Evolutionary conservation across 2,888 invertebrate genomes (phyloP).

Genomic region (Girardia tigrina): DNA sequence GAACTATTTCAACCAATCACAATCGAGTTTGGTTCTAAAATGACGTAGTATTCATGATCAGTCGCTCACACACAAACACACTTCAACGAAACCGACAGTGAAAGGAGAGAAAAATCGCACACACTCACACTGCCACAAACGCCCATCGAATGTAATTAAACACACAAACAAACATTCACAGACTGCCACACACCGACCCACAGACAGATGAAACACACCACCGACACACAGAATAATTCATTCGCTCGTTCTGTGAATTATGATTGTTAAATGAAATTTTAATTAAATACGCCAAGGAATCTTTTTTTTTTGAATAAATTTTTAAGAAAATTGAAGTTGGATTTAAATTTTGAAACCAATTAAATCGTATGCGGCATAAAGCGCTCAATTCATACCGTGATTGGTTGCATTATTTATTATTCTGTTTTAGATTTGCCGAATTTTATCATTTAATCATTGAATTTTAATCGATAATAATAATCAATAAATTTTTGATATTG

Average conservation of each 20-base stretch:
- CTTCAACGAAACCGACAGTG: not conserved
- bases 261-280: not conserved
- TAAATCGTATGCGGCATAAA: not conserved
- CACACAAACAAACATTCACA: no score
- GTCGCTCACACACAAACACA: not conserved
- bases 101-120: not conserved
- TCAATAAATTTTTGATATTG: no score
- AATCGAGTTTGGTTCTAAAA: not conserved
- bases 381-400: not conserved
- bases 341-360: conserved; percentile 2
- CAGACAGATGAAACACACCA: not conserved
- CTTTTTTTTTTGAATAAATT: not conserved
- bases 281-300: conserved; percentile 23
- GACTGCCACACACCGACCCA: no score
- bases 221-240: no score
- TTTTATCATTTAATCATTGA: not conserved
- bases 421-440: not conserved
- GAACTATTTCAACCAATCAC: not conserved
- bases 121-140: not conserved
- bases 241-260: no score
- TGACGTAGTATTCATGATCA: not conserved
- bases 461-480: no score
- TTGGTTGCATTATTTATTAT: conserved; percentile 3
- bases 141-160: not conserved
- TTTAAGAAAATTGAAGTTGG: not conserved